Base-by-base conservation (phyloP, 2,888 invertebrate species). In the Trypoxylon attenuatum region DNA sequence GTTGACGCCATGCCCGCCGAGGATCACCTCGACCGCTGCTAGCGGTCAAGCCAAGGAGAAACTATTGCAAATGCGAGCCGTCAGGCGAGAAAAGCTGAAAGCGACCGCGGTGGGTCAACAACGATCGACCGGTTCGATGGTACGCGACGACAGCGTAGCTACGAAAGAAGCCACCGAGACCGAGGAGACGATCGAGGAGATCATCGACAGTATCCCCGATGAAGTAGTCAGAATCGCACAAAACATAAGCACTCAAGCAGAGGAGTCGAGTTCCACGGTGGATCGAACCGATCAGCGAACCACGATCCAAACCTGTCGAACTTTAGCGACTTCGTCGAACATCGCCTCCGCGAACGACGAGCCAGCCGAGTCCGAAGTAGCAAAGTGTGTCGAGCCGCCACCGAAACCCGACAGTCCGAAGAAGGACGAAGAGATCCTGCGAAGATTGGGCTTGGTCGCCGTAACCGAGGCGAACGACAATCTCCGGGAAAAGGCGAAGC, bases 121-220 rank as follows among this genome's bases (percentile, higher is more conserved):
- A 45, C 70, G 66, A 21, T 15, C 68, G 8, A 23, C 50, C 0
- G 23, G 54, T 4, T 6, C 62, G 1, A 6, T 56, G 13, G 51
- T 43, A 1, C 65, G 66, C 2, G 74, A 68, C 3, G 73, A 78
- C 0, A 38, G 3, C 3, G 46, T 8, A 0, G 29, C 6, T 3
- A 19, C 59, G 3, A 65, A 8, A 0, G 29, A 6, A 4, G 19
- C 59, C 3, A 65, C 69, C 2, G 59, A 64, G 25, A 16, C 4
- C 6, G 82, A 82, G 16, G 82, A 83, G 46, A 82, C 82, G n/a
- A 81, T 83, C 65, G 82, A 83, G 25, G 78, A 83, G 19, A 83
- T 83, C 5, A 82, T 82, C 21, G 82, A 83, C 52, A 73, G 81
- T 10, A 83, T 83, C 57, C 82, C 82, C 1, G 82, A 83, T 59